Base-by-base conservation (phyloP, 2,797 vertebrate genomes). In the Distichodus sexfasciatus region DNA sequence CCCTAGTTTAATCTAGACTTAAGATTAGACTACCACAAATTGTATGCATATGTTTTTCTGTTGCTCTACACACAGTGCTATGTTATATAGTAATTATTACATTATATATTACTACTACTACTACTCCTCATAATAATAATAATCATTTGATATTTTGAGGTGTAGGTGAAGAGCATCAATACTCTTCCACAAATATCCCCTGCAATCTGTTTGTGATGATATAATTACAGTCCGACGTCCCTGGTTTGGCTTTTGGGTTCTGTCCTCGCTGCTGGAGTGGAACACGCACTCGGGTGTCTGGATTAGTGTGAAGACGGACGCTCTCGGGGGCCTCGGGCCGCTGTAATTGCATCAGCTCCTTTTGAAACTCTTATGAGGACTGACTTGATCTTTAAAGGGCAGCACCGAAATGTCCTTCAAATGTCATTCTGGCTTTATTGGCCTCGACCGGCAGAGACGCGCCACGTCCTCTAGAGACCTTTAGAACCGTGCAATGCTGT, bases 371-470 rank as follows among this genome's bases (percentile, higher is more conserved):
- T 61, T 57, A 29, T 50, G 67, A 74, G 40, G 47, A 57, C 59
- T 46, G 48, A 19, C 31, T 55, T 75, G 44, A 44, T 65, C 57
- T 72, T 76, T 65, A 76, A 76, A 76, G 69, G 74, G 60, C 65
- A 60, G 23, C 0, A 14, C 41, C n/a, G 29, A 50, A 48, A 63
- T 6, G 55, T 69, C 36, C 65, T 72, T 72, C 69, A 78, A 75
- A 75, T 71, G 59, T 65, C 68, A 71, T 71, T 74, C 57, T 48
- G 40, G 63, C 10, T 69, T 65, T 44, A 63, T 67, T 76, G 28
- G 43, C 29, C 50, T 55, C 33, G 41, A 24, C 50, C 3, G 0
- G 17, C 35, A 35, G 41, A 36, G 53, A 36, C n/a, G 15, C 41
- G 43, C 23, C 12, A 50, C 15, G 9, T 29, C 29, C 24, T 51